Base-by-base conservation (phyloP, 2,888 invertebrate genomes). In the Digitonthophagus gazella region DNA sequence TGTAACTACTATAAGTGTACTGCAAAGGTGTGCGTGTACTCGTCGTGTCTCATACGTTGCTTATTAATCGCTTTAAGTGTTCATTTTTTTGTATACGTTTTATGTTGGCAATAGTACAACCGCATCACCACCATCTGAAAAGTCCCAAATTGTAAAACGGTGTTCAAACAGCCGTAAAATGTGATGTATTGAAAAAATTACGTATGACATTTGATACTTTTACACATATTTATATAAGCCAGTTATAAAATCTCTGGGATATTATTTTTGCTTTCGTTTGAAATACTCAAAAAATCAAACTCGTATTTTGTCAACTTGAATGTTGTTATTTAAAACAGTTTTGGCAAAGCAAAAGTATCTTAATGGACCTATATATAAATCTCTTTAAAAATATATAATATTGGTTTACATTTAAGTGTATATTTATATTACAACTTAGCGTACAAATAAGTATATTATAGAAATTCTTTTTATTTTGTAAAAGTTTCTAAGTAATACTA, bases 1-100 rank as follows among this genome's bases (percentile, higher is more conserved):
- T 96, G 86, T 96, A 94, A 91, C 15, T 54, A 56, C 54, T 61
- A n/a, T 15, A 61, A 18, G 8, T 44, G 61, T 61, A 19, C 20
- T 18, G 61, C 18, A 57, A 56, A 20, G 56, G 66, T 66, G 67
- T 70, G 67, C 67, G 61, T 69, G 69, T 69, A 69, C 54, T 20
- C 57, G 19, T 61, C 61, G 20, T 61, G 61, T 61, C 61, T 18
- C 61, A 20, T 61, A 61, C 15, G 18, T n/a, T 61, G 67, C 70
- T 70, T 67, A 61, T 61, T n/a, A 19, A 65, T 67, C 28, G 69
- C 69, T 69, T 69, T 69, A 69, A 58, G 69, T 69, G 69, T 69
- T 69, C 65, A 64, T 44, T 28, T 61, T 16, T 67, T 61, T 61
- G 5, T 18, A 19, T 61, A 44, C 28, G 11, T 61, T 61, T 61